A percentile compares a stretch with the other conserved stretches of the same genome.
These are phyloP conservation scores for Eledona agricola DNA, from an alignment of 2,888 invertebrate species.

Conservation along the genomic window DNA sequence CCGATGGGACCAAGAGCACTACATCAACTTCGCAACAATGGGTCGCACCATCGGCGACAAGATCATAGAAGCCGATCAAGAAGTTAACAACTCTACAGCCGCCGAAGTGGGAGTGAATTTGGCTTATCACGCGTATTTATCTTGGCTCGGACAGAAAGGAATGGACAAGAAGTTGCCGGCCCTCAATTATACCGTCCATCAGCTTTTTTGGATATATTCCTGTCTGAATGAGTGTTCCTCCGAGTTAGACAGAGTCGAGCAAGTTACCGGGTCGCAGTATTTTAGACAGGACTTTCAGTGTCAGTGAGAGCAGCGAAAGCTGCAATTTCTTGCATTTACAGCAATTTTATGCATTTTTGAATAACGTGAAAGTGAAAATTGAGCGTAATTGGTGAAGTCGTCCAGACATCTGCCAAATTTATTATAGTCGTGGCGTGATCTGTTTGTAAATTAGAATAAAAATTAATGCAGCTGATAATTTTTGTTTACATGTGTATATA, in stretches of 20 bases:
- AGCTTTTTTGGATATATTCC: constrained; percentile 63
- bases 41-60: constrained; percentile 54
- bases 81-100: constrained; percentile 67
- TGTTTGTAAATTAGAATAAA: no score
- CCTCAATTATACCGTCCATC: constrained; percentile 71
- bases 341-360: no score
- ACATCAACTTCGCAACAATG: constrained; percentile 53
- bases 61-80: constrained; percentile 30
- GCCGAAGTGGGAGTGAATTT: constrained; percentile 90
- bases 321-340: no score
- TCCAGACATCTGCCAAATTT: no score
- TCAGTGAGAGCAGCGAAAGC: background rate
- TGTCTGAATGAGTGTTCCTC: constrained; percentile 24
- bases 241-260: constrained; percentile 8
- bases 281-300: constrained; percentile 28
- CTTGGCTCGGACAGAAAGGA: constrained; percentile 73
- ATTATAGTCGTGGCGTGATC: no score
- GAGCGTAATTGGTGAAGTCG: no score
- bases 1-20: constrained; percentile 47
- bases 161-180: constrained; percentile 75
- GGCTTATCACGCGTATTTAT: constrained; percentile 82
- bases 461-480: no score
- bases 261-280: constrained; percentile 15
- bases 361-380: background rate
- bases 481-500: no score